phyloP scores from a whole-genome alignment of 2,113 vertebrate genomes.

The Gopherus evgoodei region DNA sequence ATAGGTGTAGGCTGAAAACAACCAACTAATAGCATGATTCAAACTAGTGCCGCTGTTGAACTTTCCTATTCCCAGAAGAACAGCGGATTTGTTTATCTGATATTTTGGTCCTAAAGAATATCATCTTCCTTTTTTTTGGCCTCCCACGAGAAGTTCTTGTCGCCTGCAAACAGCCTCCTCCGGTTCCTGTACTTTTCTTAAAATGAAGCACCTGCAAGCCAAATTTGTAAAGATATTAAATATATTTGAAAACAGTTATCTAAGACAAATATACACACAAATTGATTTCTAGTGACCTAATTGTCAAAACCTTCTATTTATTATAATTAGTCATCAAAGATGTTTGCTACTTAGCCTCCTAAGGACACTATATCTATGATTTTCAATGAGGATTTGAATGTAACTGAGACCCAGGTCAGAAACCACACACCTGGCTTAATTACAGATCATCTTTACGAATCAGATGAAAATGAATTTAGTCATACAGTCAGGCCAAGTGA shows the following conservation, averaged over 20 bases:
- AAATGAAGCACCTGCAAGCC: conserved; percentile 67
- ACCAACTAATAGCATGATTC: neutral
- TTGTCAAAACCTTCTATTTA: neutral
- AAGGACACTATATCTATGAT: neutral
- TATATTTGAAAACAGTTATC: neutral
- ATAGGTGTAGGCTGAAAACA: neutral
- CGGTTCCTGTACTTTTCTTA: neutral
- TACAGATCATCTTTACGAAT: neutral
- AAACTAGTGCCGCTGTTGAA: neutral
- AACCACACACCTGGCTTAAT: neutral
- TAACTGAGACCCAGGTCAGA: neutral
- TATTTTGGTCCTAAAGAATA: conserved; percentile 5
- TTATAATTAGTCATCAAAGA: neutral
- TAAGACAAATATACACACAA: neutral
- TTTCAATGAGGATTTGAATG: neutral
- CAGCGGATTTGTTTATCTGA: neutral
- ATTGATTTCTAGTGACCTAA: neutral
- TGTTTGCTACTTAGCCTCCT: neutral
- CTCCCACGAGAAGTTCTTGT: conserved; percentile 31
- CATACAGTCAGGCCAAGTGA: neutral
- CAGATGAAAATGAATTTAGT: neutral
- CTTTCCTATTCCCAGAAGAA: neutral
- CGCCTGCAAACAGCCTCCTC: conserved; percentile 32
- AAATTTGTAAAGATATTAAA: conserved; percentile 23
- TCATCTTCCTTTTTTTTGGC: conserved; percentile 57